Evolutionary conservation across 2,797 vertebrate genomes (phyloP), one percentile per base, ranked within the genome.

Genomic region (Catostomus latipinnis): DNA sequence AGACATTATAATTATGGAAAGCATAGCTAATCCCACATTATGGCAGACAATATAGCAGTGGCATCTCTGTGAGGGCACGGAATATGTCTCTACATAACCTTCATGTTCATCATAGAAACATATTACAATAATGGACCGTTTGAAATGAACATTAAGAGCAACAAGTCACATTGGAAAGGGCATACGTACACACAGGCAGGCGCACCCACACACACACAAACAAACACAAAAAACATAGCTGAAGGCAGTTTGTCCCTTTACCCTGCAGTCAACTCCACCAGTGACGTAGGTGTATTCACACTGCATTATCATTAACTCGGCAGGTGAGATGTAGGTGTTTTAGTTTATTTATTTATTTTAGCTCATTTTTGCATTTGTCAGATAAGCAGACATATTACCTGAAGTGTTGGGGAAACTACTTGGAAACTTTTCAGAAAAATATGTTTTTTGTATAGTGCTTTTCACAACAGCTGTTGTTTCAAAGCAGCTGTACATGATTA

Each of bases 11-110:
- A 89, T 91, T 89, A 89, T 89, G 87, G 83, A 88, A 87, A 78
- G 88, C 84, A 88, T 91, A 92, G 91, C 89, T 89, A 91, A 90
- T 88, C 80, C 68, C 71, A 83, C 78, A 88, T 83, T 90, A 84
- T 82, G 81, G 82, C 81, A 88, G 87, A 86, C 84, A 82, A 86
- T 87, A 11, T 14, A 61, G 58, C 16, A 43, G 69, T 46, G 69
- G 18, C 52, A 34, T 34, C 2, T 57, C 46, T 10, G 50, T n/a
- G 18, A 48, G 57, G 58, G 22, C 46, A 70, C 34, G 75, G 78
- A 77, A 71, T 71, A 74, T 66, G 71, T 71, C 57, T 45, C 60
- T 72, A 72, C 48, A 87, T 82, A 78, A 81, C 81, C 77, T 84
- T 78, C 14, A 22, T 54, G 16, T 34, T 34, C 34, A 34, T 34